Evolutionary conservation across 1,140 invertebrate genomes (phyloP), one percentile per base, ranked within the genome.

Genomic region (Psix sp.): DNA sequence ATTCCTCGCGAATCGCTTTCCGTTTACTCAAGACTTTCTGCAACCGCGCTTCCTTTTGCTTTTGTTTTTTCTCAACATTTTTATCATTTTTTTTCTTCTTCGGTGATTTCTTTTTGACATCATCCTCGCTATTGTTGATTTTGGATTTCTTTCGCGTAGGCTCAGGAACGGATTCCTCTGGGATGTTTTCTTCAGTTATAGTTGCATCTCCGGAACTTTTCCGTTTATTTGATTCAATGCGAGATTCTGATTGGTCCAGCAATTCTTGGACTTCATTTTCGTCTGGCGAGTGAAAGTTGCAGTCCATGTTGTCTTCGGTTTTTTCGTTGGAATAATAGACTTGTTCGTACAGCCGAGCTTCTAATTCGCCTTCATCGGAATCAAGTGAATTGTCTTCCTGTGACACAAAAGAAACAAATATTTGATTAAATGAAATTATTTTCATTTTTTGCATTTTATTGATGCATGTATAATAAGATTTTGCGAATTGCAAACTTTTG

Each of bases 261-360:
- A 14, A 10, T 35, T 35, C 13, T 24, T 24, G 33, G n/a, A 13
- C 5, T 35, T 13, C 13, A 2, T 11, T 13, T 1, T 3, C 10
- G 33, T 35, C 11, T 33, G 11, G 17, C n/a, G 13, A 51, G n/a
- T 21, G 9, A 14, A 38, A 43, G 13, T 33, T 15, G n/a, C 39
- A 56, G 2, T 56, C 7, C 18, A 56, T 43, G n/a, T 56, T 35
- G 16, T 62, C 26, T 24, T 62, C 57, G 0, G 45, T 33, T 21
- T 42, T 20, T 5, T 33, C 36, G 20, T 42, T 49, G 3, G 36
- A 49, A 17, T 62, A 62, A 24, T 62, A 62, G 11, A 62, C 24
- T 35, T 51, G 6, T 43, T 49, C 57, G 18, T 62, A 62, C 3
- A 62, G 26, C 14, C 36, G 26, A 2, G 45, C 57, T 21, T 62